These are phyloP conservation scores for Nasua narica DNA, from an alignment of 2,797 vertebrate genomes.

Conservation along the genomic window DNA sequence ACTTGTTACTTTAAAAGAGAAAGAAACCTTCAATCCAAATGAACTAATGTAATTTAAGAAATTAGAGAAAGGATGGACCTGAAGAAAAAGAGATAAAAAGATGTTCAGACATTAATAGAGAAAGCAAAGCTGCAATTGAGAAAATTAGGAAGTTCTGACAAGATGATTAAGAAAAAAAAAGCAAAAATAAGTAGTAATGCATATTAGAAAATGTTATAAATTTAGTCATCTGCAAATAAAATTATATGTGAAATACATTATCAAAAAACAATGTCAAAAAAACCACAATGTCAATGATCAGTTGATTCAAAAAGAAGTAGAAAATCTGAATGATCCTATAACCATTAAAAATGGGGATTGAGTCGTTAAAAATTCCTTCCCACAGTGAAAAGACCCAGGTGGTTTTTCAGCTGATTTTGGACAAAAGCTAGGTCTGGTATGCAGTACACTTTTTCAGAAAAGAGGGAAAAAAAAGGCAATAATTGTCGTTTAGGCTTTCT, in stretches of 20 bases:
- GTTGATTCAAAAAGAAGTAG: neutral
- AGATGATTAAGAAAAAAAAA: slow-evolving; percentile 8
- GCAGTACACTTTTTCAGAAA: neutral
- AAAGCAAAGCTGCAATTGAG: neutral
- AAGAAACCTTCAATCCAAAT: neutral
- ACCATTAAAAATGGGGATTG: slow-evolving; percentile 8
- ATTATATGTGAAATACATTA: neutral
- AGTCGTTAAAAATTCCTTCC: neutral
- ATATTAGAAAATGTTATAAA: neutral
- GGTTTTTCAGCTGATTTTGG: neutral
- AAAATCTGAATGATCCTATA: neutral
- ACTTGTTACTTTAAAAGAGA: neutral
- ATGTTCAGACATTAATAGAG: neutral
- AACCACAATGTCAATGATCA: neutral
- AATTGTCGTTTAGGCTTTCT: neutral
- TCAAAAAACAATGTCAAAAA: too few species aligned
- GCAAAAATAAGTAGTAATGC: neutral
- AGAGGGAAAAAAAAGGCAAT: neutral
- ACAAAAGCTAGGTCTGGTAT: neutral
- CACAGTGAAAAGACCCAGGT: neutral
- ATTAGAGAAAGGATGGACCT: neutral
- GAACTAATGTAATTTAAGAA: neutral
- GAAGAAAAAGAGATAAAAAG: neutral
- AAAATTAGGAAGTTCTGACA: slow-evolving; percentile 4
- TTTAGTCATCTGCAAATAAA: neutral